These are phyloP conservation scores for Rhinogobio ventralis DNA, from an alignment of 2,797 vertebrate genomes.

Conservation along the genomic window DNA sequence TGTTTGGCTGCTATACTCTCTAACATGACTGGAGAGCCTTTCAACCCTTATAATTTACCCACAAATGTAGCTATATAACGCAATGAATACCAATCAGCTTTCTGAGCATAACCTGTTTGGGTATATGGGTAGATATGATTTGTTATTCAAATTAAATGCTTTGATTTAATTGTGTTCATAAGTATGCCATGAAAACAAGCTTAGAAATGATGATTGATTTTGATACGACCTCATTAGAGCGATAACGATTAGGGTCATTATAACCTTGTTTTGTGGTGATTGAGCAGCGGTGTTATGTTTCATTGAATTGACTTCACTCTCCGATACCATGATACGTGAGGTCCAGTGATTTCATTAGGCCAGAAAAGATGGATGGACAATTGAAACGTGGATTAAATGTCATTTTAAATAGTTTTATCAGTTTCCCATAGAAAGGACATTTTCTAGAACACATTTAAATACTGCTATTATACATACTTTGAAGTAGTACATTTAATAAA, in stretches of 20 bases:
- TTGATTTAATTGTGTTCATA: constrained; percentile 53
- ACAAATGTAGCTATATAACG: background rate
- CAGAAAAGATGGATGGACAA: background rate
- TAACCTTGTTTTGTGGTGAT: constrained; percentile 46
- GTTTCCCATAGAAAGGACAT: background rate
- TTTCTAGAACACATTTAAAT: background rate
- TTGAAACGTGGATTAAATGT: constrained; percentile 6
- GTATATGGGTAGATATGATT: constrained; percentile 44
- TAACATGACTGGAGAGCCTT: background rate
- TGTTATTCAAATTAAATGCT: constrained; percentile 46
- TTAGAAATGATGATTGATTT: constrained; percentile 51
- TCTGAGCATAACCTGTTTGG: constrained; percentile 10
- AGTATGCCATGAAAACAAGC: constrained; percentile 48
- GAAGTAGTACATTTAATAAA: background rate
- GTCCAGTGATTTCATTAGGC: constrained; percentile 7
- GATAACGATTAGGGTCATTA: constrained; percentile 52
- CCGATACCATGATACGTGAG: background rate
- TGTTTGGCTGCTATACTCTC: constrained; percentile 34
- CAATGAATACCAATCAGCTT: constrained; percentile 34
- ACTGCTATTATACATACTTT: background rate
- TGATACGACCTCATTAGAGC: constrained; percentile 53
- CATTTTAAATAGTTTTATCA: background rate
- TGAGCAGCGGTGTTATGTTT: constrained; percentile 40
- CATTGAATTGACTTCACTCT: constrained; percentile 35
- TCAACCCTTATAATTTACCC: constrained; percentile 18